phyloP scores from a whole-genome alignment of 2,888 invertebrate species.

The Troilus luridus region DNA sequence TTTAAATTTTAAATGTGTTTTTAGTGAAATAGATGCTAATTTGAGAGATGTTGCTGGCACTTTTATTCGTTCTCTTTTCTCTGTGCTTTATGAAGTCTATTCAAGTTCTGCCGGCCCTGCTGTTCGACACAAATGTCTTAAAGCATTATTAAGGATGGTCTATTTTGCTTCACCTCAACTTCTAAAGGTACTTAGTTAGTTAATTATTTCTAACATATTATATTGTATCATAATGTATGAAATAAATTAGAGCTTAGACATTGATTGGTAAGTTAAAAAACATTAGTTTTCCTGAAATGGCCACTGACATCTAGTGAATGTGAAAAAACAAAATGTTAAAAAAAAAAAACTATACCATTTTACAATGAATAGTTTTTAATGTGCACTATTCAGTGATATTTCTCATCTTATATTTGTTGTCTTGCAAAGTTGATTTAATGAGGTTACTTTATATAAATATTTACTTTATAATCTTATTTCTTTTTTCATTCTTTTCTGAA shows the following conservation, averaged over 20 bases:
- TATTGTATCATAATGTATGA: too few species aligned
- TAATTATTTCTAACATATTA: background rate
- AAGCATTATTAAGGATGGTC: slow-evolving; percentile 95
- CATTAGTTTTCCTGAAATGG: too few species aligned
- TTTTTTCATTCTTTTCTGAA: background rate
- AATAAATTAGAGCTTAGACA: too few species aligned
- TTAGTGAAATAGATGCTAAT: slow-evolving; percentile 78
- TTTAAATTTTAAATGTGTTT: background rate
- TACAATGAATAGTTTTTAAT: too few species aligned
- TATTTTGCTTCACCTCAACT: slow-evolving; percentile 93
- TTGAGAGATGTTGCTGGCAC: slow-evolving; percentile 80
- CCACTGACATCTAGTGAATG: too few species aligned
- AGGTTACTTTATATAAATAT: background rate
- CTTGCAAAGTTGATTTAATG: too few species aligned
- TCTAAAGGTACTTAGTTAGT: slow-evolving; percentile 73
- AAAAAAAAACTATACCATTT: too few species aligned
- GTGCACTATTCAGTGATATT: too few species aligned
- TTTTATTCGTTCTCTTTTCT: slow-evolving; percentile 86
- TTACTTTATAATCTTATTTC: background rate
- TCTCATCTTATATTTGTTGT: too few species aligned
- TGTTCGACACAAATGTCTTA: slow-evolving; percentile 95
- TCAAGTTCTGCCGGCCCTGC: slow-evolving; percentile 98
- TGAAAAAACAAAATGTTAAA: too few species aligned
- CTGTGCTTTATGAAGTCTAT: slow-evolving; percentile 97
- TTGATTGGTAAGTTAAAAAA: too few species aligned